These are phyloP conservation scores for Panorpa germanica DNA, from an alignment of 2,888 invertebrate genomes.

Conservation along the genomic window DNA sequence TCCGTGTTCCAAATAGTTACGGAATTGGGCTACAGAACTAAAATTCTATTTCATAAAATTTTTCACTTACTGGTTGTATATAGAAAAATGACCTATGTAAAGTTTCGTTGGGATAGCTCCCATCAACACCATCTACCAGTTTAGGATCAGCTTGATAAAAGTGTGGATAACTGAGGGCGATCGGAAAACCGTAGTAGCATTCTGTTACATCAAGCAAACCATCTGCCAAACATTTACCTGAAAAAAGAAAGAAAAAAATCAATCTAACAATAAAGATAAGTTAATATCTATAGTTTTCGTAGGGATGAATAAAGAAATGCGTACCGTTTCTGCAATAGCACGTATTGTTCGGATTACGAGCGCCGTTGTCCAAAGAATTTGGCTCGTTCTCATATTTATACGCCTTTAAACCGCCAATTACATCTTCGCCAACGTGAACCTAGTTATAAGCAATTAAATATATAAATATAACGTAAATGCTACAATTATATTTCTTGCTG, in stretches of 20 bases:
- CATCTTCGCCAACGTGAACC: constrained; percentile 39
- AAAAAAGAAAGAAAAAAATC: constrained; percentile 10
- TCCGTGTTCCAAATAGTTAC: too few relatives aligned
- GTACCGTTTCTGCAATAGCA: constrained; percentile 61
- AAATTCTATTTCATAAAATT: too few relatives aligned
- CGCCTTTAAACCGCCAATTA: constrained; percentile 37
- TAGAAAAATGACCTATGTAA: constrained; percentile 51
- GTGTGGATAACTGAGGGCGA: constrained; percentile 75
- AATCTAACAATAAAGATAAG: constrained; percentile 6
- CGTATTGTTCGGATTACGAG: constrained; percentile 46
- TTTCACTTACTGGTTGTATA: constrained; percentile 58
- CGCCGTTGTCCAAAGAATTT: constrained; percentile 62
- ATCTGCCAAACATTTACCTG: constrained; percentile 44
- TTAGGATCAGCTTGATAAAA: constrained; percentile 55
- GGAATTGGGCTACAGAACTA: not conserved
- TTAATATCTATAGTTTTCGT: too few relatives aligned
- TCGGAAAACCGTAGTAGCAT: constrained; percentile 83
- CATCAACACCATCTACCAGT: constrained; percentile 44
- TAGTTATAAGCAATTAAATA: too few relatives aligned
- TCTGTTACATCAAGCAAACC: constrained; percentile 70
- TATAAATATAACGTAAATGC: too few relatives aligned
- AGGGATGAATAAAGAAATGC: constrained; percentile 10
- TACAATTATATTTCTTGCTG: not conserved
- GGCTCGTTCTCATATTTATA: constrained; percentile 59
- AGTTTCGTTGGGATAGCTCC: constrained; percentile 39